Conservation (phyloP, 2,797 vertebrate genomes). For the Oryzias sinensis region DNA sequence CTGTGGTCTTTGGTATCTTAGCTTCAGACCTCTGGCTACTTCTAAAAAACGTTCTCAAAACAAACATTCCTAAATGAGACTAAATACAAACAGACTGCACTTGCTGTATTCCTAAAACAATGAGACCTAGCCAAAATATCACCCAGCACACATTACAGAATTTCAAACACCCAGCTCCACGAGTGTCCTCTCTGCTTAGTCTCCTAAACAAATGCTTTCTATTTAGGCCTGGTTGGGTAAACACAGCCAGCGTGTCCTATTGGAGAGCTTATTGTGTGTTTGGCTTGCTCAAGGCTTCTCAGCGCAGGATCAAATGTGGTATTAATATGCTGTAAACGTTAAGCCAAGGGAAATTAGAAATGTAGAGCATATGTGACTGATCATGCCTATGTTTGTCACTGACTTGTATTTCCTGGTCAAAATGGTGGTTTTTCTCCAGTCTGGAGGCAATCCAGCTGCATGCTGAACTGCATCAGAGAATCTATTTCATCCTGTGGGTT, state of each 20-base stretch:
- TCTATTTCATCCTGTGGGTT: conserved; percentile 48
- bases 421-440: conserved; percentile 50
- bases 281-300: conserved; percentile 54
- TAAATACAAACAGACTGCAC: conserved; percentile 36
- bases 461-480: too few relatives aligned
- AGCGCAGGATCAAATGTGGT: conserved; percentile 54
- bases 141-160: conserved; percentile 21
- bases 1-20: not conserved
- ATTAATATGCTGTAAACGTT: conserved; percentile 68
- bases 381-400: conserved; percentile 64
- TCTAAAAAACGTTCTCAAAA: conserved; percentile 14
- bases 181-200: conserved; percentile 18
- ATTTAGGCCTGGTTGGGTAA: conserved; percentile 50
- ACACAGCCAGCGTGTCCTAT: conserved; percentile 49
- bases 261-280: conserved; percentile 53
- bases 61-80: conserved; percentile 25
- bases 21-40: not conserved
- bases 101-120: conserved; percentile 16
- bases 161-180: conserved; percentile 29
- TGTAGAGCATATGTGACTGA: conserved; percentile 48
- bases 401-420: conserved; percentile 54
- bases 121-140: conserved; percentile 44
- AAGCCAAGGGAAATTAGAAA: conserved; percentile 69
- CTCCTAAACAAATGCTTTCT: conserved; percentile 38
- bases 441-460: conserved; percentile 64